Conservation (phyloP, 1,140 invertebrate species). For the Procambarus virginalis region DNA sequence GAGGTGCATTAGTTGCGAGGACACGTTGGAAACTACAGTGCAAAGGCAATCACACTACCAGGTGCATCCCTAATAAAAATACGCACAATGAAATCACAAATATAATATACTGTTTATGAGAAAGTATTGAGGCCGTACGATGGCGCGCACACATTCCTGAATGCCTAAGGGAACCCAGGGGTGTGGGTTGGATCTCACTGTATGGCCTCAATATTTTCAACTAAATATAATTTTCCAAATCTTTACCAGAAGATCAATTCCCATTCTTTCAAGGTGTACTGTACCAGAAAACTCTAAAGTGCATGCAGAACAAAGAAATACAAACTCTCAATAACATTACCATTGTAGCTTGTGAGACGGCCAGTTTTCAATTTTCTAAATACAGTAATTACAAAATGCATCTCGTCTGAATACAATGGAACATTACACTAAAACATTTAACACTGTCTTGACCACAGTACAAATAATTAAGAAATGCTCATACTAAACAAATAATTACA, state of each 20-base stretch:
- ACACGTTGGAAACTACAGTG: neutral
- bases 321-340: neutral
- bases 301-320: neutral
- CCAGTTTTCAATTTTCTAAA: neutral
- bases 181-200: no score
- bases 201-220: no score
- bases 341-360: neutral
- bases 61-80: neutral
- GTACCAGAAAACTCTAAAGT: neutral
- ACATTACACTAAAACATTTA: neutral
- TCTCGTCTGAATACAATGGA: neutral
- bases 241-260: neutral
- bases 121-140: no score
- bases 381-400: neutral
- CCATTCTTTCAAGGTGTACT: neutral
- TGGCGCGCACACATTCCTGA: no score
- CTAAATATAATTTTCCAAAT: no score
- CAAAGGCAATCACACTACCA: neutral
- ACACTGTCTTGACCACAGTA: neutral
- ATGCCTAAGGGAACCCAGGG: no score
- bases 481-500: neutral
- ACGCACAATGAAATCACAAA: no score
- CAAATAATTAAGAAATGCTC: neutral
- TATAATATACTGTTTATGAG: no score
- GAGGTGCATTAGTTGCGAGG: no score